These are phyloP conservation scores for Ptychoptera contaminata DNA, from an alignment of 2,888 invertebrate species.

Conservation along the genomic window DNA sequence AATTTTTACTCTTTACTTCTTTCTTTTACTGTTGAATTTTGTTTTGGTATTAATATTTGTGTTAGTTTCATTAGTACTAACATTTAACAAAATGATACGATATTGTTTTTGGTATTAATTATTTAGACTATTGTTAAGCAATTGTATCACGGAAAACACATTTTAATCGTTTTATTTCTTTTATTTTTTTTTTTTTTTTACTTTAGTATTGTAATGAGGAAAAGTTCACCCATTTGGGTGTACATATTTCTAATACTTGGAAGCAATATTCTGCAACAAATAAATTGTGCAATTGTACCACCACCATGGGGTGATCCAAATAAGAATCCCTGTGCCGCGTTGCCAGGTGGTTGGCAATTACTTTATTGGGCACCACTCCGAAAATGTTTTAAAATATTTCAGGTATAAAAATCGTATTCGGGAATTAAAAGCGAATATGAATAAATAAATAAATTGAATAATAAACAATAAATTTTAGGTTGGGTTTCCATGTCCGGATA, in stretches of 20 bases:
- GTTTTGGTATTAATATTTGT: too few species aligned
- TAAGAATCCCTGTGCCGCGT: conserved; percentile 65
- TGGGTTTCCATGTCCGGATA: conserved; percentile 68
- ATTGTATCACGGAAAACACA: too few species aligned
- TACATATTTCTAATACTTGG: background rate
- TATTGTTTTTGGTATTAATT: too few species aligned
- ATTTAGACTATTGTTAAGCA: too few species aligned
- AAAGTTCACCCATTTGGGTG: conserved; percentile 4
- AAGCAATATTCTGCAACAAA: conserved; percentile 6
- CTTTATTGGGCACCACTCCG: conserved; percentile 72
- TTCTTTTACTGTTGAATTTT: too few species aligned
- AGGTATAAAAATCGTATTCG: conserved; percentile 30
- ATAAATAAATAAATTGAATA: conserved; percentile 4
- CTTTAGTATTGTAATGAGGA: conserved; percentile 3
- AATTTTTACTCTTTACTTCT: too few species aligned
- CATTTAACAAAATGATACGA: too few species aligned
- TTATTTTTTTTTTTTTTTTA: background rate
- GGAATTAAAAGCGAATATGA: background rate
- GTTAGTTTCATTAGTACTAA: too few species aligned
- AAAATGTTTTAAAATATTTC: conserved; percentile 76
- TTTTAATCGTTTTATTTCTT: background rate
- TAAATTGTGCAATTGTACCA: conserved; percentile 41
- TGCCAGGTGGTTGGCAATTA: conserved; percentile 71
- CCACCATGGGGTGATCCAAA: conserved; percentile 76
- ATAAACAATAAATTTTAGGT: conserved; percentile 24